Percentiles rank a stretch among this genome's conserved stretches.
These are phyloP conservation scores for Aleiodes testaceus DNA, from an alignment of 2,888 invertebrate genomes.

Conservation along the genomic window DNA sequence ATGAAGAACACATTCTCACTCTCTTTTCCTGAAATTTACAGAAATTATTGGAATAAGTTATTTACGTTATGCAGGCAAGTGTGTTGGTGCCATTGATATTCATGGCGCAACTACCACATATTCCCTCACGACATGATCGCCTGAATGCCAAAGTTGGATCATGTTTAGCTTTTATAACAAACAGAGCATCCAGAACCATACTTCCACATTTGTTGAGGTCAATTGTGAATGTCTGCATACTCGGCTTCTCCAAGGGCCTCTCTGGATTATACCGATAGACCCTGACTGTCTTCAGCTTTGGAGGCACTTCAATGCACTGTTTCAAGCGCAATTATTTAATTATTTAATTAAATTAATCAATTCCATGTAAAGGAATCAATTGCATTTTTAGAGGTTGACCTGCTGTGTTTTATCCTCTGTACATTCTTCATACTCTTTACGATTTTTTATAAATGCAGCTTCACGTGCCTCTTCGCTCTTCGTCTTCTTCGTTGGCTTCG, in stretches of 20 bases:
- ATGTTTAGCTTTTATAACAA: conserved; percentile 76
- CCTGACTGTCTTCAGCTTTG: conserved; percentile 57
- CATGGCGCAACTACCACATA: conserved; percentile 81
- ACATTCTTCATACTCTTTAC: conserved; percentile 36
- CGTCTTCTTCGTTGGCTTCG: background rate
- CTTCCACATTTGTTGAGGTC: conserved; percentile 76
- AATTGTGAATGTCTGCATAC: conserved; percentile 77
- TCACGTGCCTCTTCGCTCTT: background rate
- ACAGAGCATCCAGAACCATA: conserved; percentile 79
- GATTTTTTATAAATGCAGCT: conserved; percentile 36
- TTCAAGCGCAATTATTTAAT: background rate
- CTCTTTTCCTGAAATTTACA: background rate
- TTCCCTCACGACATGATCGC: conserved; percentile 80
- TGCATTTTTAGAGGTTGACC: conserved; percentile 2
- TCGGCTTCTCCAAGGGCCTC: conserved; percentile 73
- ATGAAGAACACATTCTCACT: too few species aligned
- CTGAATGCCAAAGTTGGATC: conserved; percentile 80
- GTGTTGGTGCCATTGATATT: conserved; percentile 80
- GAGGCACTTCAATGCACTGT: conserved; percentile 7
- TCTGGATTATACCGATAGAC: conserved; percentile 77
- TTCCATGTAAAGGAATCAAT: background rate
- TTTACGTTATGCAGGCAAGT: conserved; percentile 74
- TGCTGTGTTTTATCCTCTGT: background rate
- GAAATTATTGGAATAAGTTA: conserved; percentile 8
- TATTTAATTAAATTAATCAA: background rate